Evolutionary conservation across 2,888 invertebrate species (phyloP).

Genomic region (Vanessa cardui): DNA sequence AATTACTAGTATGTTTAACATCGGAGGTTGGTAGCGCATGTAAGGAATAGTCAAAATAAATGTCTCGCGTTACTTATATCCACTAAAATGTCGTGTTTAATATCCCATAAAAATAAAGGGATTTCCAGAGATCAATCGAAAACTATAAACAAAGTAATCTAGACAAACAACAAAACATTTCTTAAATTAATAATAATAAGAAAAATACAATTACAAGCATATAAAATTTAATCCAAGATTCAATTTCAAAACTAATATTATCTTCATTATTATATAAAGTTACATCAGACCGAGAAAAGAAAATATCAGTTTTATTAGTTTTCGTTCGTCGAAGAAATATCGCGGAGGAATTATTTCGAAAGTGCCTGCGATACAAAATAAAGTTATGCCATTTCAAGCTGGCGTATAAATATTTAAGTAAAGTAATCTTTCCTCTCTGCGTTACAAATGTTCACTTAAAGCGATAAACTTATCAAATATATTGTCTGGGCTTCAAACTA

Average conservation of each 20-base stretch:
- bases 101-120: no score
- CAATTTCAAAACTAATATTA: not conserved
- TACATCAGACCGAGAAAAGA: not conserved
- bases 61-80: no score
- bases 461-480: constrained; percentile 23
- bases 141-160: no score
- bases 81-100: no score
- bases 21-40: no score
- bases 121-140: no score
- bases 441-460: constrained; percentile 32
- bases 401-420: constrained; percentile 38
- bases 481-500: constrained; percentile 25
- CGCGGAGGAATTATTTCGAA: constrained; percentile 14
- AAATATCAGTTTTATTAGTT: not conserved
- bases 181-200: no score
- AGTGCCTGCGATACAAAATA: constrained; percentile 25
- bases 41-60: no score
- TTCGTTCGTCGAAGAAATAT: constrained; percentile 4
- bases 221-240: not conserved
- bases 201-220: no score
- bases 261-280: not conserved
- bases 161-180: no score
- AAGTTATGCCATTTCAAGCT: constrained; percentile 16
- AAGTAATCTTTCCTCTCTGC: constrained; percentile 36
- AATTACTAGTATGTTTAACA: no score